Evolutionary conservation across 2,113 vertebrate species (phyloP), one percentile per base, ranked within the genome.

Genomic region (Mionectes macconnelli): DNA sequence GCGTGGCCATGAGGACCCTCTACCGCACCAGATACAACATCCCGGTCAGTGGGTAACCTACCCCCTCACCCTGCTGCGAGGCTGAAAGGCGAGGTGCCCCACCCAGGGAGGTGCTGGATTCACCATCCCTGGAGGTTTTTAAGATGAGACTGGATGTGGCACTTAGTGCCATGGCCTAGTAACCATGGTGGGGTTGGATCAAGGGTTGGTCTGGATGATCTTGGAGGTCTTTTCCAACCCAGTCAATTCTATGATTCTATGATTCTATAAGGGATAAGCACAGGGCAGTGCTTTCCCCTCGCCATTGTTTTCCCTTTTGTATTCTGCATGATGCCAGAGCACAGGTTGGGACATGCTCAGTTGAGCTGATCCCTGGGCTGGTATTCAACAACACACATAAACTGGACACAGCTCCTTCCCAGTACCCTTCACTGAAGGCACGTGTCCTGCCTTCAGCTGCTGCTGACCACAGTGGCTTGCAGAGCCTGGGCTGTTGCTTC

Each of bases 1-100:
- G 12, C 1, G 93, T 98, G 74, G 44, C 98, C 17, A 98, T 99
- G 84, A 98, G 98, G 91, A 98, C 98, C 22, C 96, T 99, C 84
- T 99, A 99, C 97, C 97, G 99, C 93, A 99, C 98, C 95, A 98
- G 80, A 96, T 99, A 99, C 55, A 98, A 98, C 96, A 99, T 99
- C 87, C 92, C 93, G 3, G 99, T 99, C 40, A 97, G 97, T 97
- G 79, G 39, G 33, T 69, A 19, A 59, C 28, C 18, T 1, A 1
- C 7, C 37, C 18, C 19, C 13, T 45, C 28, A 0, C 40, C 6
- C 0, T 25, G 6, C 55, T 79, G n/a, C 0, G 0, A 17, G 45
- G 30, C 45, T 22, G 12, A 28, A 56, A 23, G 23, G 8, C 0
- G 0, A 56, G n/a, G 10, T 11, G 28, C 14, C 2, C 5, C 7